Evolutionary conservation across 2,888 invertebrate genomes (phyloP).

Genomic region (Byasa hedistus): DNA sequence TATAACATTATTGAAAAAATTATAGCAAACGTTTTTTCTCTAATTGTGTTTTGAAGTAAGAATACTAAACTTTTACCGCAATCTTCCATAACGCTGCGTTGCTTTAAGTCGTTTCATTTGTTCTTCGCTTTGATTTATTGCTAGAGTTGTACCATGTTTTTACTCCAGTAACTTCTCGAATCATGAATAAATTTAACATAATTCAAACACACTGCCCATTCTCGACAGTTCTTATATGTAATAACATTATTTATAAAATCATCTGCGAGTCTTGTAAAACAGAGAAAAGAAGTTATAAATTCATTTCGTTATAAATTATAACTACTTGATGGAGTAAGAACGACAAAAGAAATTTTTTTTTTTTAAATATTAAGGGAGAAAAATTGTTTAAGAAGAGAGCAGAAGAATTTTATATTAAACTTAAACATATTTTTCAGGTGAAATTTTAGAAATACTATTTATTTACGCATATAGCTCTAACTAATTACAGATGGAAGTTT

Average conservation of each 20-base stretch:
- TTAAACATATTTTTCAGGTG: not conserved
- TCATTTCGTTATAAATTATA: not conserved
- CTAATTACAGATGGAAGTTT: not conserved
- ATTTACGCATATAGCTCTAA: not conserved
- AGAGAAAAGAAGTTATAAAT: conserved; percentile 5
- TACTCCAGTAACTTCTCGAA: conserved; percentile 25
- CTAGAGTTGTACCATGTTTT: conserved; percentile 26
- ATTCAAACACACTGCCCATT: conserved; percentile 15
- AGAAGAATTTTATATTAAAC: not conserved
- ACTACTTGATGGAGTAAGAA: not conserved
- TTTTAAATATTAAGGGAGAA: not conserved
- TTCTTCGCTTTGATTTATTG: conserved; percentile 26
- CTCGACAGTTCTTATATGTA: conserved; percentile 16
- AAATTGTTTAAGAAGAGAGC: not conserved
- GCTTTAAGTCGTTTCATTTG: conserved; percentile 20
- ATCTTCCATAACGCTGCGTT: conserved; percentile 17
- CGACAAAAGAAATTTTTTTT: not conserved
- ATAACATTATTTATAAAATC: conserved; percentile 16
- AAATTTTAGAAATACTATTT: not conserved
- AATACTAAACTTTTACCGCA: conserved; percentile 19
- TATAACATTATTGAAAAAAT: too few relatives aligned
- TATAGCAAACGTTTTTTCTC: not conserved
- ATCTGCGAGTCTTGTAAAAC: not conserved
- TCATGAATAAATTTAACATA: conserved; percentile 27
- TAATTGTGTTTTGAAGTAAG: conserved; percentile 1